Evolutionary conservation across 2,113 vertebrate species (phyloP).

Genomic region (Crotalus viridis): DNA sequence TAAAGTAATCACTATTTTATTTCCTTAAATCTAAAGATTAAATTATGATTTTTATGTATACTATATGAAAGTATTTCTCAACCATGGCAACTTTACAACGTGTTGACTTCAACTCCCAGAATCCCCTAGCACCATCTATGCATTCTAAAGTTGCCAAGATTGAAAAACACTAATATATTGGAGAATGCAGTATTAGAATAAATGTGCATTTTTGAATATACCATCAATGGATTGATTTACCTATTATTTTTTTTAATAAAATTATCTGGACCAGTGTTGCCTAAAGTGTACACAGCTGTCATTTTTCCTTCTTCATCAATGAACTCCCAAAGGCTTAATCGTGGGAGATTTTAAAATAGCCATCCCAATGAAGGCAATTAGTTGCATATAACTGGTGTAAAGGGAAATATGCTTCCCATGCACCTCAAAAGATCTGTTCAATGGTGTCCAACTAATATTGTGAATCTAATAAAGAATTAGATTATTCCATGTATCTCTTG

Average conservation of each 20-base stretch:
- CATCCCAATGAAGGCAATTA: neutral
- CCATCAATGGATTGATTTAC: neutral
- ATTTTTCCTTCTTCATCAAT: neutral
- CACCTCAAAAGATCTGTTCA: neutral
- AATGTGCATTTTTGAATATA: neutral
- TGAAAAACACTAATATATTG: neutral
- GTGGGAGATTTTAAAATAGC: neutral
- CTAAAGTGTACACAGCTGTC: neutral
- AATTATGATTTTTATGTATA: neutral
- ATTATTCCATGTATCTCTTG: neutral
- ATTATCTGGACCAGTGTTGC: neutral
- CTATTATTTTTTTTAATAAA: neutral
- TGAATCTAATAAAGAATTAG: neutral
- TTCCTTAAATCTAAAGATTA: neutral
- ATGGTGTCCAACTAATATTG: neutral
- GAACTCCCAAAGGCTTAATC: neutral
- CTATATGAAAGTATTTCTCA: neutral
- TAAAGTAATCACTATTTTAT: neutral
- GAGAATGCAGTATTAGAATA: neutral
- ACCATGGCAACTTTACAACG: neutral
- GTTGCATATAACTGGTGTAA: neutral
- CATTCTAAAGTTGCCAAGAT: neutral
- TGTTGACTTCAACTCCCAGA: neutral
- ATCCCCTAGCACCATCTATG: neutral
- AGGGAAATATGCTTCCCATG: neutral